Evolutionary conservation across 2,888 invertebrate genomes (phyloP), one percentile per base, ranked within the genome.

Genomic region (Caradrina kadenii): DNA sequence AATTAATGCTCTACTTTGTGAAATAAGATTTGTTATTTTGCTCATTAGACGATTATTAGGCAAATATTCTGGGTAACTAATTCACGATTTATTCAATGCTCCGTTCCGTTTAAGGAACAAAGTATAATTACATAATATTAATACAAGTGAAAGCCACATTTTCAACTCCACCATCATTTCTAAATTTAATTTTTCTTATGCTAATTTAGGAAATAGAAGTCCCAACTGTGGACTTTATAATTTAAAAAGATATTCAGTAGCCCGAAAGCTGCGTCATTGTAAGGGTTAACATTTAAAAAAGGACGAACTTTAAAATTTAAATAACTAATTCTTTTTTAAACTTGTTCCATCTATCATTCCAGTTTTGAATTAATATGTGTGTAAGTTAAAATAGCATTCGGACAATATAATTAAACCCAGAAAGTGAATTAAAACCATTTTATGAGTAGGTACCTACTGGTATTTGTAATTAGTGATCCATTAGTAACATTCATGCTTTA

Each of bases 391-490:
- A 61, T 65, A 48, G 45, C 15, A 60, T 54, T 26, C n/a, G 22
- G 45, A 49, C 52, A 56, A 19, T 61, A 26, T 52, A 67, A 70
- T 68, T 58, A 68, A 50, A 68, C 48, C 21, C 45, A 63, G 6
- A 50, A 58, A 62, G 50, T 63, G 22, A 67, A 77, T 59, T 63
- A 58, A 76, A 73, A 63, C 17, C 55, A 75, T 71, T 75, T 72
- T 66, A 3, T 42, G 22, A 13, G 15, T 42, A 63, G 7, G 17
- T 61, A 69, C 35, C 52, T 50, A 52, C 55, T 68, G 68, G 54
- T 61, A 69, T 79, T 63, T 63, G 56, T 77, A 87, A 87, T 86
- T 87, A 83, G 72, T 73, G 75, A 72, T 85, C 89, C 88, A 89
- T 89, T 88, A 87, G 81, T 75, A 73, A 74, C 69, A 75, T 81